Base-by-base conservation (phyloP, 2,888 invertebrate species). In the Pachydiplax longipennis region DNA sequence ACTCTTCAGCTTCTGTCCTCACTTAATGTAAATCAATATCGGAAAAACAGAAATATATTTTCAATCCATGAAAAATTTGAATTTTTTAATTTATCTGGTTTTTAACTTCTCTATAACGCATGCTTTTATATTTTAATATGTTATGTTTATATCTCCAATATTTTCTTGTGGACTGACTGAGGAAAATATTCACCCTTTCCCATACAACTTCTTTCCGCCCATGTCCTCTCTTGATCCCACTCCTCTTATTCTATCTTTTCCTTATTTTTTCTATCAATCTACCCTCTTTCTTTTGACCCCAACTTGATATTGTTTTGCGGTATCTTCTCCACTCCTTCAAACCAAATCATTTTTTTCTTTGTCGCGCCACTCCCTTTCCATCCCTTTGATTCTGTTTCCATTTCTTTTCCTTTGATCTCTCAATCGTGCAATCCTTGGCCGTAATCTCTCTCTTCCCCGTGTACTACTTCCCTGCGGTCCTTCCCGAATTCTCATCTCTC, bases 121-220 rank as follows among this genome's bases (percentile, higher is more conserved):
- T 53, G 53, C 53, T 53, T 53, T 90, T 61, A 61, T 40, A 58
- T 90, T 91, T 35, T 65, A 65, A 80, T 58, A 22, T 35, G 58
- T 91, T 61, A 40, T 83, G 37, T 91, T 82, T 25, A 31, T 31
- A 31, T 87, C 90, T 90, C 73, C 61, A 58, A 82, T 25, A 58
- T 91, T 73, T 82, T 37, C 80, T 81, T 81, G 61, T 90, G 44
- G 61, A 90, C 80, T 91, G 65, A 91, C 80, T 81, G 87, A 83
- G 25, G 80, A 83, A 91, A 91, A 81, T 80, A 40, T 53, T 40
- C 61, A n/a, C 87, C 40, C 61, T 37, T 37, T 53, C 61, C 61
- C 61, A 12, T 22, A 83, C n/a, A 10, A 58, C 35, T 58, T 35
- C 18, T 58, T 35, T 48, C 25, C 18, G 22, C 10, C 81, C 44